phyloP scores from a whole-genome alignment of 1,140 invertebrate genomes.

The Drosophila navojoa region DNA sequence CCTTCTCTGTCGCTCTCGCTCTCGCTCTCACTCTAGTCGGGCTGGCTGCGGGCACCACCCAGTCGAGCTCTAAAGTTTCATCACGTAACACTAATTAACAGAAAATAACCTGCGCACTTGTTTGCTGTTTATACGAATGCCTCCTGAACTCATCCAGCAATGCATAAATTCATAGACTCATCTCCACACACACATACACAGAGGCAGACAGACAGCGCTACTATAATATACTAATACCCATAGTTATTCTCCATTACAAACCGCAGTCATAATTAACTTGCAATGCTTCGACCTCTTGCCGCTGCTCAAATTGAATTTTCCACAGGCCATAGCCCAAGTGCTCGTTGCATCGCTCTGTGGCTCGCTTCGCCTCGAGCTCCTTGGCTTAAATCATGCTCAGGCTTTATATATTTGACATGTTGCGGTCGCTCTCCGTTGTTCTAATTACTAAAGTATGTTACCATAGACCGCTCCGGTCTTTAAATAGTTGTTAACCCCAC shows the following conservation, averaged over 20 bases:
- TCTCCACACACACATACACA: background rate
- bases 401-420: constrained; percentile 54
- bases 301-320: constrained; percentile 66
- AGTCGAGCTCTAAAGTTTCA: constrained; percentile 62
- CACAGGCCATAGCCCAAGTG: constrained; percentile 60
- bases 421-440: constrained; percentile 42
- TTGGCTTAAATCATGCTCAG: constrained; percentile 46
- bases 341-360: constrained; percentile 45
- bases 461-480: constrained; percentile 19
- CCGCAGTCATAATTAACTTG: constrained; percentile 78
- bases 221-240: constrained; percentile 15
- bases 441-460: constrained; percentile 51
- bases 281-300: constrained; percentile 26
- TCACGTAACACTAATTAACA: constrained; percentile 80
- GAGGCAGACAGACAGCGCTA: no score
- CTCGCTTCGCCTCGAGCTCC: constrained; percentile 7
- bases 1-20: no score
- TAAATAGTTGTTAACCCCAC: constrained; percentile 45
- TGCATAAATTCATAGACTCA: constrained; percentile 24
- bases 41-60: constrained; percentile 60
- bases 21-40: background rate
- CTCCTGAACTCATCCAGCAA: constrained; percentile 8
- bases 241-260: constrained; percentile 28
- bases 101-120: constrained; percentile 79
- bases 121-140: constrained; percentile 44